Conservation (phyloP, 92 coral and sea anemone species). For the Anthopleura xanthogrammica region DNA sequence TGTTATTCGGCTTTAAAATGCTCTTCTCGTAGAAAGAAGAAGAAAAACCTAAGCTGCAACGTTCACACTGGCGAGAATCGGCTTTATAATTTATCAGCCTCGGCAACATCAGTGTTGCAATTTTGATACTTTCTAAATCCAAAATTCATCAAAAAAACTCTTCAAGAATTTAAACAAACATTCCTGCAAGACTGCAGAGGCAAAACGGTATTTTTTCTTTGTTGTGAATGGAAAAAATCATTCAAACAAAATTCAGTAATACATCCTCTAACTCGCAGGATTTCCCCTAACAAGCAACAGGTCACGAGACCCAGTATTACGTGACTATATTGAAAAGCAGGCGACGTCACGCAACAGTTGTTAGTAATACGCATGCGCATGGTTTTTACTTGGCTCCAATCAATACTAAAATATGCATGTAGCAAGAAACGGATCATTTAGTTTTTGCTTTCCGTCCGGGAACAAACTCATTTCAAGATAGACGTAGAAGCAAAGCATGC, state of each 20-base stretch:
- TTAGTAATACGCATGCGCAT: slow-evolving; percentile 35
- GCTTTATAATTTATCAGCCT: neutral
- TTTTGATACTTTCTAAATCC: neutral
- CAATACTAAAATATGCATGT: neutral
- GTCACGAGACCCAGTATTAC: neutral
- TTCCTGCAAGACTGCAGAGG: neutral
- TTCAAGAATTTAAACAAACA: neutral
- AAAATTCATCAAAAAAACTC: neutral
- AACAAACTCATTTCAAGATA: no score
- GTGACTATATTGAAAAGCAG: slow-evolving; percentile 7
- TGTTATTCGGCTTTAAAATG: neutral
- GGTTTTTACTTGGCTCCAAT: neutral
- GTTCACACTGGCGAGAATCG: neutral
- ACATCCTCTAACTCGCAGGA: neutral
- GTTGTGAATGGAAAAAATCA: neutral
- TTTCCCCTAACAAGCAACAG: neutral
- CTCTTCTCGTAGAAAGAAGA: neutral
- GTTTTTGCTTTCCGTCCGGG: no score
- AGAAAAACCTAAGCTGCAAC: neutral
- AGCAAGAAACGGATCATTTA: neutral
- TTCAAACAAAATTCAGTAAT: neutral
- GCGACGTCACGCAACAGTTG: neutral
- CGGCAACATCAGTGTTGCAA: neutral
- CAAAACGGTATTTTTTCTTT: neutral
- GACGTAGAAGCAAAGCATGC: no score